Percentiles rank a stretch among this genome's conserved stretches.
Conservation (phyloP, 2,797 vertebrate species). For the Sarcoramphus papa region DNA sequence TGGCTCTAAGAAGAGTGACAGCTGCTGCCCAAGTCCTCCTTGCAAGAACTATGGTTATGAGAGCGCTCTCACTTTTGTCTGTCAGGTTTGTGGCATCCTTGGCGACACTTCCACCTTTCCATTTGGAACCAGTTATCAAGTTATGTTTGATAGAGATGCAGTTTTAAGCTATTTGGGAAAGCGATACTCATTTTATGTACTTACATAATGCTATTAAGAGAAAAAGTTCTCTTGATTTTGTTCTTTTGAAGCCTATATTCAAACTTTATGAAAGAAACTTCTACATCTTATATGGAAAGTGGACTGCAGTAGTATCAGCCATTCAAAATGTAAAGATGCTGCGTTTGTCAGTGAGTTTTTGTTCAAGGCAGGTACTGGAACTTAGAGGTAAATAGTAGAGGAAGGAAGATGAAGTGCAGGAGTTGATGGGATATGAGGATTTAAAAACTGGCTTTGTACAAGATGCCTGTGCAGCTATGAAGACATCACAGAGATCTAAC, state of each 20-base stretch:
- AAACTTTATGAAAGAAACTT: background rate
- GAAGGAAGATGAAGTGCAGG: background rate
- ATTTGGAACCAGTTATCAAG: background rate
- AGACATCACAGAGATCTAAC: background rate
- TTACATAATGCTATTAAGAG: background rate
- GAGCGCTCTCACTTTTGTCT: constrained; percentile 93
- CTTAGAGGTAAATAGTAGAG: background rate
- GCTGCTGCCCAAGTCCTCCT: constrained; percentile 94
- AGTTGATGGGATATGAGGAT: background rate
- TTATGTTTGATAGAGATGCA: background rate
- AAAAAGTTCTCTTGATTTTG: background rate
- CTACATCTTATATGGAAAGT: background rate
- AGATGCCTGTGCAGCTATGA: background rate
- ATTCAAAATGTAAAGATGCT: background rate
- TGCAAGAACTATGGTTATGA: constrained; percentile 99
- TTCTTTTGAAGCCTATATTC: background rate
- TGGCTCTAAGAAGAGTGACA: constrained; percentile 92
- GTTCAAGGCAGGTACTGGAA: background rate
- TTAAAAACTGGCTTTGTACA: background rate
- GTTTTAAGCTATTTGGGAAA: background rate
- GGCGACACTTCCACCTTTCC: background rate
- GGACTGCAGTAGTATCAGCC: background rate
- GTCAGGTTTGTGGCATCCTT: constrained; percentile 76
- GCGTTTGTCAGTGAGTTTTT: background rate
- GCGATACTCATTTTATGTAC: fast-evolving